phyloP scores from a whole-genome alignment of 2,888 invertebrate species.

The Drosophila pseudotakahashii region DNA sequence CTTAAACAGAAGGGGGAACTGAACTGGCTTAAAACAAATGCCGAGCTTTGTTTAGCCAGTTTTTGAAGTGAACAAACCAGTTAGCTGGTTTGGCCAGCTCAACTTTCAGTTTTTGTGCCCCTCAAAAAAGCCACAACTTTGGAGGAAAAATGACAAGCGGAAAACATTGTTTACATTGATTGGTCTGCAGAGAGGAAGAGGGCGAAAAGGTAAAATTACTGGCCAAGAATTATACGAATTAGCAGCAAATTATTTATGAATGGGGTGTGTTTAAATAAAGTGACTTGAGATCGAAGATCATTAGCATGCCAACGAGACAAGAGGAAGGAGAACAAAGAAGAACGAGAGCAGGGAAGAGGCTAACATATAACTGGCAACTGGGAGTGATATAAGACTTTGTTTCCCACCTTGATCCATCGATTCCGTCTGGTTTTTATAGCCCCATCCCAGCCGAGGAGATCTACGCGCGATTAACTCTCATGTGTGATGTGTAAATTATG shows the following conservation, averaged over 20 bases:
- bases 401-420: slow-evolving; percentile 31
- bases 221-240: slow-evolving; percentile 53
- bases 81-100: slow-evolving; percentile 54
- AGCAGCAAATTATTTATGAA: slow-evolving; percentile 57
- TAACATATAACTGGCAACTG: slow-evolving; percentile 1
- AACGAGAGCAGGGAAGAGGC: slow-evolving; percentile 8
- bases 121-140: slow-evolving; percentile 2
- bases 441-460: slow-evolving; percentile 13
- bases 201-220: slow-evolving; percentile 25
- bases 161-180: slow-evolving; percentile 49
- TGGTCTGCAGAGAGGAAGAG: slow-evolving; percentile 22
- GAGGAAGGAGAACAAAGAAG: slow-evolving; percentile 1
- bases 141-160: slow-evolving; percentile 45
- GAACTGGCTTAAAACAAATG: slow-evolving; percentile 28
- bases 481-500: slow-evolving; percentile 46
- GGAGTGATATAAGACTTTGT: slow-evolving; percentile 27
- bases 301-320: slow-evolving; percentile 31
- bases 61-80: slow-evolving; percentile 57
- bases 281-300: slow-evolving; percentile 27
- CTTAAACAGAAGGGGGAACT: slow-evolving; percentile 13
- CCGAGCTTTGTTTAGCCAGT: slow-evolving; percentile 40
- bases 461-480: slow-evolving; percentile 30
- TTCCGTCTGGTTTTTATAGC: slow-evolving; percentile 29
- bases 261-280: slow-evolving; percentile 39
- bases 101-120: slow-evolving; percentile 66